Evolutionary conservation across 2,888 invertebrate genomes (phyloP), one percentile per base, ranked within the genome.

Genomic region (Thymelicus sylvestris): DNA sequence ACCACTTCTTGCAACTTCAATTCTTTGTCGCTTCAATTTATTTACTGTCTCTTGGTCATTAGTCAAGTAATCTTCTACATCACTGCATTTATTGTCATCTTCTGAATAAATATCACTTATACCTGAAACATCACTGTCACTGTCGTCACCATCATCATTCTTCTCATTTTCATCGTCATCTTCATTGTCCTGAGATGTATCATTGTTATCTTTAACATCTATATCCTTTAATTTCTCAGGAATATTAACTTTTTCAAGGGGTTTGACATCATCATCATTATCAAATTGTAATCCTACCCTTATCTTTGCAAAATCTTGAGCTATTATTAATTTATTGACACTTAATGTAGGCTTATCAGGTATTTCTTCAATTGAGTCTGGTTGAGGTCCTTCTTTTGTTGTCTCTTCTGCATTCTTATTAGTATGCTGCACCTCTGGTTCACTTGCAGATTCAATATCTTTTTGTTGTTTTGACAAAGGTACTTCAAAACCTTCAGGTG

Each of bases 271-370:
- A 81, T 96, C 95, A 65, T 95, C 94, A 75, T 94, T 90, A 24
- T 96, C 95, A 87, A 95, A 97, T 62, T 96, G 93, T n/a, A 96
- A 83, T 12, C 95, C 96, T 39, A 97, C 97, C 82, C 96, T 95
- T 77, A 97, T 97, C 89, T 97, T 97, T 5, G 95, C 95, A 88
- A 97, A 97, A 88, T 97, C 97, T 94, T 97, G 97, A n/a, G 96
- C 93, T 72, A 96, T 95, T 72, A 91, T 91, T 61, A 95, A 83
- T 76, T 91, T 91, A 75, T 90, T 93, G 57, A 92, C 83, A 76
- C 82, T 87, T 52, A 93, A 79, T 55, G 84, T 83, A 50, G 88
- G 86, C 74, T 88, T 86, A 57, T 89, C 89, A 65, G 78, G 52
- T 55, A 75, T 75, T 52, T 80, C 81, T 50, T 84, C 79, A 61